Evolutionary conservation across 64 coral and sea anemone species (phyloP).

Genomic region (Stichodactyla helianthus): DNA sequence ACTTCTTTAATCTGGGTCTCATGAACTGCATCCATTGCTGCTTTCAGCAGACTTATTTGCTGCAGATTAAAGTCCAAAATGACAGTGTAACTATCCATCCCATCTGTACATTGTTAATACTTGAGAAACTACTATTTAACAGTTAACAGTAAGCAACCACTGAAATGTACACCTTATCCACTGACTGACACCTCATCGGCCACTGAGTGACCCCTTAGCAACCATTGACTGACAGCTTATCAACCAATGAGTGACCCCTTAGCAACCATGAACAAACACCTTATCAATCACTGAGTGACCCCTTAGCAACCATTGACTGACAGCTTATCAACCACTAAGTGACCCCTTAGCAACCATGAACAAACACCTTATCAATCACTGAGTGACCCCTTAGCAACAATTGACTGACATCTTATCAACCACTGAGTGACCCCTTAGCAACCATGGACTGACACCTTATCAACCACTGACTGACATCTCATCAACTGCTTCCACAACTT

Average conservation of each 20-base stretch:
- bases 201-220: background rate
- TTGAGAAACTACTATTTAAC: background rate
- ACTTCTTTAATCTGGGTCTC: slow-evolving; percentile 74
- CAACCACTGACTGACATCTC: background rate
- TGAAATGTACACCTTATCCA: background rate
- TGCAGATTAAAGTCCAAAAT: background rate
- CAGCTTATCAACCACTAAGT: background rate
- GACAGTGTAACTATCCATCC: background rate
- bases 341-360: background rate
- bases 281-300: background rate
- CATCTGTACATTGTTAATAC: too few species aligned
- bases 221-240: background rate
- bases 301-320: background rate
- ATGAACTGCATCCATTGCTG: slow-evolving; percentile 56
- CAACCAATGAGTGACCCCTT: background rate
- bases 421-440: background rate
- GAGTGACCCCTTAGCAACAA: background rate
- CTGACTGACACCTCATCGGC: too few species aligned
- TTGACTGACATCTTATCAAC: background rate
- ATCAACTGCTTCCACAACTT: background rate
- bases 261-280: too few species aligned
- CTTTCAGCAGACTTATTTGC: slow-evolving; percentile 64
- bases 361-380: background rate
- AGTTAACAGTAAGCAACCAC: background rate
- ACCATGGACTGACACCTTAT: background rate